Conservation (phyloP, 2,797 vertebrate genomes). For the Scyliorhinus canicula region DNA sequence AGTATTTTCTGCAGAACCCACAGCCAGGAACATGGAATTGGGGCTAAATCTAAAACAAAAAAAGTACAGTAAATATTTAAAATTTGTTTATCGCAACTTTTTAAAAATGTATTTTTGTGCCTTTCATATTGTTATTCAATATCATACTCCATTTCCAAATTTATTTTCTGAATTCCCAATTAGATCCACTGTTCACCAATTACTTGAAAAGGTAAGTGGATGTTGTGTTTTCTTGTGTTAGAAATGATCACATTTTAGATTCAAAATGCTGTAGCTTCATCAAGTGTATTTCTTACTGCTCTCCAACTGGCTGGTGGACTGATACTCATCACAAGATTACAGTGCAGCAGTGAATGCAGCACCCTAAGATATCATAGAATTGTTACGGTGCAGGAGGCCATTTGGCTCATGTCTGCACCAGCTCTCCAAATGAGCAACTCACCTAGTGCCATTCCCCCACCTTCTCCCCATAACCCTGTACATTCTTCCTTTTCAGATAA, state of each 20-base stretch:
- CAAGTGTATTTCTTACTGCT: not conserved
- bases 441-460: too few relatives aligned
- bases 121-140: not conserved
- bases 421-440: too few relatives aligned
- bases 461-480: too few relatives aligned
- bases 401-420: too few relatives aligned
- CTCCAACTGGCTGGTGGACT: not conserved
- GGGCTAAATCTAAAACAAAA: constrained; percentile 76
- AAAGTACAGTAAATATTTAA: not conserved
- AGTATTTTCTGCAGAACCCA: constrained; percentile 79
- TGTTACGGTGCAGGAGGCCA: too few relatives aligned
- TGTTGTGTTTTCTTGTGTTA: not conserved
- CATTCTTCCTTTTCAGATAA: too few relatives aligned
- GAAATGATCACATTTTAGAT: not conserved
- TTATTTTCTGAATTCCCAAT: not conserved
- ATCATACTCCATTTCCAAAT: not conserved
- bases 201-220: not conserved
- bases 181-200: not conserved
- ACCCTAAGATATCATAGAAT: not conserved
- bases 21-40: constrained; percentile 81
- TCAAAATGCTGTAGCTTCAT: not conserved
- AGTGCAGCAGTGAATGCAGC: not conserved
- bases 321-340: not conserved
- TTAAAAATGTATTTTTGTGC: not conserved
- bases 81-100: not conserved